These are phyloP conservation scores for Pipa parva DNA, from an alignment of 2,113 vertebrate species.

Conservation along the genomic window DNA sequence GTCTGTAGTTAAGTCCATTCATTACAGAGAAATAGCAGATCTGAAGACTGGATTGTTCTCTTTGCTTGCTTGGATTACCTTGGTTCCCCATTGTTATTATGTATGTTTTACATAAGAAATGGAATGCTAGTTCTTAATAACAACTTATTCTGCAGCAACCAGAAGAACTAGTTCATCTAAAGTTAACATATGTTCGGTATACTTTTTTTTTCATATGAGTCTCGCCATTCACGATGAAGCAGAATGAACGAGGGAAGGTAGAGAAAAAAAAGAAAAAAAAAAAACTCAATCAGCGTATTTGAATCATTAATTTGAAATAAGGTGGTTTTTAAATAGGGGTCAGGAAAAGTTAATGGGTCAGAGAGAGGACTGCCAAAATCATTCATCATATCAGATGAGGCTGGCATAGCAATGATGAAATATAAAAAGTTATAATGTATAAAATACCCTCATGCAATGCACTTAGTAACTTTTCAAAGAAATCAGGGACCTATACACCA, in stretches of 20 bases:
- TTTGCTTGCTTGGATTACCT: background rate
- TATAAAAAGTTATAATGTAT: conserved; percentile 42
- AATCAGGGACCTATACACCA: conserved; percentile 18
- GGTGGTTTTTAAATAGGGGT: conserved; percentile 42
- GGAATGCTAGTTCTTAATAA: background rate
- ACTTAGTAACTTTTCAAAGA: conserved; percentile 35
- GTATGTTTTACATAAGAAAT: background rate
- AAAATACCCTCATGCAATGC: conserved; percentile 38
- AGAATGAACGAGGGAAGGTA: conserved; percentile 18
- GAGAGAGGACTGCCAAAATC: conserved; percentile 40
- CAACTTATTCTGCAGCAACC: background rate
- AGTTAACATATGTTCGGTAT: background rate
- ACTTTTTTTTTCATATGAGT: background rate
- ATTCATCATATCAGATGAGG: conserved; percentile 41
- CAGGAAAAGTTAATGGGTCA: conserved; percentile 44
- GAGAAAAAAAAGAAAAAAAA: conserved; percentile 15
- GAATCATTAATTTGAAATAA: conserved; percentile 45
- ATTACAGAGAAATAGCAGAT: background rate
- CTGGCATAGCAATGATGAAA: conserved; percentile 41
- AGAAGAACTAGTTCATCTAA: background rate
- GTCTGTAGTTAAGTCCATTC: background rate
- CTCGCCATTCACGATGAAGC: conserved; percentile 2
- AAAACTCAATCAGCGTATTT: conserved; percentile 39
- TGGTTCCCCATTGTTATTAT: background rate
- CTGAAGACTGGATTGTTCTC: background rate